phyloP scores from a whole-genome alignment of 2,797 vertebrate genomes.

The Nothura maculosa region DNA sequence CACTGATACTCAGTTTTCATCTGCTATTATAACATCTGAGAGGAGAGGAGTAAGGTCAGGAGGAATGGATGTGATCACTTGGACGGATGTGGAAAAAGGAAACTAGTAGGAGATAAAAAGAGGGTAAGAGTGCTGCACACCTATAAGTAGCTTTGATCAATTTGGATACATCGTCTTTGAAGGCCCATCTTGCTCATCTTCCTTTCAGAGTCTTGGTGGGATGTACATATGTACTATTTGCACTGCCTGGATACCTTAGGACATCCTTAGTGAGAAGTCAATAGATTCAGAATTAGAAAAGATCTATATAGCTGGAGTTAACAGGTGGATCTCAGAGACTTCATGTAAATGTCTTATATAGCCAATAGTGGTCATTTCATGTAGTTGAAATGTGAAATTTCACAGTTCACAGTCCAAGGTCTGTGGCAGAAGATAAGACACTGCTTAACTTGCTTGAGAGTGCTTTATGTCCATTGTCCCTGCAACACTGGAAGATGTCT shows the following conservation, averaged over 20 bases:
- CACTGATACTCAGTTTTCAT: neutral
- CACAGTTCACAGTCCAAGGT: neutral
- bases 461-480: neutral
- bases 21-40: neutral
- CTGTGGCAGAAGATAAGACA: neutral
- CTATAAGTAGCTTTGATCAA: neutral
- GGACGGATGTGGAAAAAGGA: neutral
- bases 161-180: neutral
- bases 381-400: neutral
- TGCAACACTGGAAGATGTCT: neutral
- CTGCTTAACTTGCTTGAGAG: neutral
- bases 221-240: rapidly evolving
- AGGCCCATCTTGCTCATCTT: neutral
- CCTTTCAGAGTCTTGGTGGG: neutral
- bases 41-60: neutral
- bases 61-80: neutral
- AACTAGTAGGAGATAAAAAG: neutral
- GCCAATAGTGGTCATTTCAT: neutral
- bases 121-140: neutral
- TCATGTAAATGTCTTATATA: neutral
- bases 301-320: neutral
- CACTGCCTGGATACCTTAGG: rapidly evolving
- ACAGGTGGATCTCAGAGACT: neutral
- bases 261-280: neutral
- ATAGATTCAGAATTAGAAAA: neutral